Base-by-base conservation (phyloP, 1,140 invertebrate species). In the Melipona quadrifasciata region DNA sequence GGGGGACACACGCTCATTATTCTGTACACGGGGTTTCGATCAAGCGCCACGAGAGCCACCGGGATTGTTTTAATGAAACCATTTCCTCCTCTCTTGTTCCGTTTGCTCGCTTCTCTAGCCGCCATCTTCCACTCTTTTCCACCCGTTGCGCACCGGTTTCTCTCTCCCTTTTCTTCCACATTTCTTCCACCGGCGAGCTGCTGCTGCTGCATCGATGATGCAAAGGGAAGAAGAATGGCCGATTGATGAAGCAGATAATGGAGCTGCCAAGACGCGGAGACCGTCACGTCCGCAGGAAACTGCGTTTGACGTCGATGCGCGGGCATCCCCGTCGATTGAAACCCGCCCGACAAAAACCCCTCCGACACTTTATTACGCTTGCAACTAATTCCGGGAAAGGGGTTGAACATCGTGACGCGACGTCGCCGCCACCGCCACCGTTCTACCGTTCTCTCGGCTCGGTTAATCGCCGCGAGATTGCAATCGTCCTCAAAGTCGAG, bases 1-100 rank as follows among this genome's bases (percentile, higher is more conserved):
- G 39, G n/a, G 39, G 65, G 80, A 89, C 90, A 85, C 81, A 89
- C 86, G 87, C 89, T 91, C 91, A 89, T 91, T 91, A 91, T 90
- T 91, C 90, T 77, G 85, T 90, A 91, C 88, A 91, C 86, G 88
- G 83, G 86, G 85, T 91, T 91, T 91, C 87, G 91, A 90, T 91
- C 89, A 88, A 84, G 82, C 87, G 86, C 80, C 79, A 82, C 84
- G 80, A 86, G 80, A 86, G 84, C 80, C 88, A 88, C 81, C 88
- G 82, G 88, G 89, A 90, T 92, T 92, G 90, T 91, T 91, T 92
- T 92, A 92, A 92, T 86, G 90, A 92, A 92, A 90, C 89, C 90
- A 92, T 92, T 92, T 92, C 85, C 81, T 86, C 86, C 80, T 84
- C 76, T 47, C 72, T 64, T 61, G 57, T 77, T 71, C 47, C 80